These are phyloP conservation scores for Spodoptera exigua DNA, from an alignment of 2,888 invertebrate species.

Conservation along the genomic window DNA sequence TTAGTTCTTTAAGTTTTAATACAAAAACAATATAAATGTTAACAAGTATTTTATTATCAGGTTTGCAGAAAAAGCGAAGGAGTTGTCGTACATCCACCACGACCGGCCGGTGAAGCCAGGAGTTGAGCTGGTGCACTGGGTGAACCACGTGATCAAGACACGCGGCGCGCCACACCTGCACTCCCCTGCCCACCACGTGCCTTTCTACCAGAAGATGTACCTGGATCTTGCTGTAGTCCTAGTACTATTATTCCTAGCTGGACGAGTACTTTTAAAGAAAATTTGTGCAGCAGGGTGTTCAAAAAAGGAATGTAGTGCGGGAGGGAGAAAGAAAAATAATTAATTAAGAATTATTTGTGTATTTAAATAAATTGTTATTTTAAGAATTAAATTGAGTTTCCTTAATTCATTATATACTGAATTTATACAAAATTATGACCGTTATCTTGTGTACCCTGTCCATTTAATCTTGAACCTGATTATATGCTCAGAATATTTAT, in stretches of 20 bases:
- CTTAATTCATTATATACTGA: no score
- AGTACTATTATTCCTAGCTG: conserved; percentile 2
- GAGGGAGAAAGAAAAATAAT: conserved; percentile 26
- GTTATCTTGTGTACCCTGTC: no score
- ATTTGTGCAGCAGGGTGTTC: conserved; percentile 10
- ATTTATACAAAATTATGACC: no score
- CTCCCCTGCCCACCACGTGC: conserved; percentile 53
- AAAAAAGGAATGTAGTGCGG: not conserved
- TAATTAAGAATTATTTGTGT: conserved; percentile 3
- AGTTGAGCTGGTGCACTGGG: conserved; percentile 90
- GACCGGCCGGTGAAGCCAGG: conserved; percentile 85
- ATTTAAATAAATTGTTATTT: not conserved
- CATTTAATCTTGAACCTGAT: no score
- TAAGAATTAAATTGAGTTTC: not conserved
- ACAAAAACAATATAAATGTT: no score
- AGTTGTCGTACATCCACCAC: conserved; percentile 55
- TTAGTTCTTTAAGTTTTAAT: no score
- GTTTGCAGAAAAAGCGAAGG: conserved; percentile 54
- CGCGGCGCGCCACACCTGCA: conserved; percentile 84
- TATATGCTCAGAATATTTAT: no score
- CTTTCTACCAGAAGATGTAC: conserved; percentile 66
- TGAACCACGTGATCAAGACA: conserved; percentile 89
- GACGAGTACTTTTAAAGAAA: conserved; percentile 15
- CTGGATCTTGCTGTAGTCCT: conserved; percentile 50
- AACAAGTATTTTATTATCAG: conserved; percentile 29